Base-by-base conservation (phyloP, 1,140 invertebrate genomes). In the Zaprionus camerounensis region DNA sequence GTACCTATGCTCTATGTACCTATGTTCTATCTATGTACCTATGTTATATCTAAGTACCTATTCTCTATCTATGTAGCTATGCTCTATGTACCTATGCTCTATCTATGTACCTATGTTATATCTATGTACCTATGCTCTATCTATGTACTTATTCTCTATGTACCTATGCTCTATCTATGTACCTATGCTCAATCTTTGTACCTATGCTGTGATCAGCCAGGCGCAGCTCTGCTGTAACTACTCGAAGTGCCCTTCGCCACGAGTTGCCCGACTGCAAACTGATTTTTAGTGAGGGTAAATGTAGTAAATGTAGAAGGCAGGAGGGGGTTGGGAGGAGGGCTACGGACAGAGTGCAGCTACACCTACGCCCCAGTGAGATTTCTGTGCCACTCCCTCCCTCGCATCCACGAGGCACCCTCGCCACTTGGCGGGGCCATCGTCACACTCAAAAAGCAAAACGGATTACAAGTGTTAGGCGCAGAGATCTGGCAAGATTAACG, bases 381-480 rank as follows among this genome's bases (percentile, higher is more conserved):
- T 24, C 15, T 13, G 20, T 51, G 9, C 13, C 7, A n/a, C 20
- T 5, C 11, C 46, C 0, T 7, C 17, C 46, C 3, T 11, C 20
- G 20, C 46, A 51, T 22, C 11, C 46, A 3, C 6, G 20, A 11
- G 2, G 3, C 46, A 49, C 11, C 20, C 46, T 22, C 20, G n/a
- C 5, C 28, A n/a, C 24, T 0, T 44, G 12, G 28, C 31, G 34
- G 56, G 34, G 46, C 22, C 49, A 49, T 34, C 72, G 59, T 64
- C 69, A 55, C 68, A 71, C 61, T 71, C 62, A 56, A 28, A 41
- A 61, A 62, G 74, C 69, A 41, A 72, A 61, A 58, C 63, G 64
- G 58, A 77, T 77, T 77, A 77, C 70, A 74, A 73, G 64, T 73
- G 75, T 68, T 77, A 72, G 71, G 69, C 74, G 31, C 56, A 61